Evolutionary conservation across 1,140 invertebrate genomes (phyloP).

Genomic region (Hyphantria cunea): DNA sequence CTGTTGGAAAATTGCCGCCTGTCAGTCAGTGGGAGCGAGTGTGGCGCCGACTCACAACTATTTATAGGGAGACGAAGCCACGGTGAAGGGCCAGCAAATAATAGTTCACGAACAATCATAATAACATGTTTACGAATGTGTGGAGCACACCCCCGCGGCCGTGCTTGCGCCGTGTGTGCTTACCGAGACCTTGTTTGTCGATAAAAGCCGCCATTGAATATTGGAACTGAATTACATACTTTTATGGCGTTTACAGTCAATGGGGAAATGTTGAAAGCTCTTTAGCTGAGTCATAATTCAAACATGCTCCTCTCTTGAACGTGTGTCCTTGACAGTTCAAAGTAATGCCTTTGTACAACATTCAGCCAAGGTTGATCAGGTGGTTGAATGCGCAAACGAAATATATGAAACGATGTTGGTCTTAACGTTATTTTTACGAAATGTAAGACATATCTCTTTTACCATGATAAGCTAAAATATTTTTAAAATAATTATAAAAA

Average conservation of each 20-base stretch:
- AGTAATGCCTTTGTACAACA: too few species aligned
- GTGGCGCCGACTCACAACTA: slow-evolving; percentile 15
- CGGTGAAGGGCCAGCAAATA: slow-evolving; percentile 9
- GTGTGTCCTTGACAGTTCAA: too few species aligned
- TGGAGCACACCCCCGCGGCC: slow-evolving; percentile 3
- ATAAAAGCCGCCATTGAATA: slow-evolving; percentile 1
- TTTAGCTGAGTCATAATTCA: too few species aligned
- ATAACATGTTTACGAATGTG: slow-evolving; percentile 18
- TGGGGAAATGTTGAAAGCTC: background rate
- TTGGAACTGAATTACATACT: background rate
- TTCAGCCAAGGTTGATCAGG: too few species aligned
- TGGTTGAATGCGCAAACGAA: too few species aligned
- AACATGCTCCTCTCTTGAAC: too few species aligned
- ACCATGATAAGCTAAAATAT: too few species aligned
- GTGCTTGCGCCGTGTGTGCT: background rate
- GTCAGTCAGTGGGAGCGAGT: slow-evolving; percentile 22
- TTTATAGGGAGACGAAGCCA: slow-evolving; percentile 7
- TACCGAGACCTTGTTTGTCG: background rate
- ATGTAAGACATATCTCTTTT: too few species aligned
- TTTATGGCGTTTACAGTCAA: background rate
- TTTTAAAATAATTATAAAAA: too few species aligned
- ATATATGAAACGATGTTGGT: too few species aligned
- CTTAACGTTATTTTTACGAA: too few species aligned
- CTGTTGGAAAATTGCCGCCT: slow-evolving; percentile 19
- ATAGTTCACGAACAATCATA: slow-evolving; percentile 9